These are phyloP conservation scores for Branchinecta sandiegonensis DNA, from an alignment of 2,888 invertebrate species.

Conservation along the genomic window DNA sequence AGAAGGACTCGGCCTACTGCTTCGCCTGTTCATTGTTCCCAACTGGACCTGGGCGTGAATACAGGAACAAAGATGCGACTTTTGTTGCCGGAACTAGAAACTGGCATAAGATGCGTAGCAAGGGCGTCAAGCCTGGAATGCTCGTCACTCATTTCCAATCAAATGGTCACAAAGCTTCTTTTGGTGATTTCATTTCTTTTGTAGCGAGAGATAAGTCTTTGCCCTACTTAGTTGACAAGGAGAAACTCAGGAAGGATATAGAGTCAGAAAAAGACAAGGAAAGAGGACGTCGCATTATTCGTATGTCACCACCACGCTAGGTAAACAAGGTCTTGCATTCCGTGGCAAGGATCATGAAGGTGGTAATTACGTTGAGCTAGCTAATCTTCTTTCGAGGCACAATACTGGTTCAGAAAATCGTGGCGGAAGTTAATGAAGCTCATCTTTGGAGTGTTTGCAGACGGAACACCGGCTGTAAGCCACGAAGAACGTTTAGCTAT, in stretches of 20 bases:
- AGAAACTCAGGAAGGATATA: no score
- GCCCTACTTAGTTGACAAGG: no score
- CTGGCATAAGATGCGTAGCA: constrained; percentile 15
- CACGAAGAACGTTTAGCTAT: no score
- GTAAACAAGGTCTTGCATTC: not conserved
- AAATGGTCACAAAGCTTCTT: not conserved
- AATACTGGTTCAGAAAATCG: not conserved
- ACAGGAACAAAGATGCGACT: not conserved
- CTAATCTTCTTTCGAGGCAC: not conserved
- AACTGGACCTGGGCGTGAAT: not conserved
- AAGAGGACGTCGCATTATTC: not conserved
- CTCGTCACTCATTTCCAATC: not conserved
- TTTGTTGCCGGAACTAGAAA: constrained; percentile 12
- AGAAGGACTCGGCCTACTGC: not conserved
- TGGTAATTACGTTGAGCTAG: not conserved
- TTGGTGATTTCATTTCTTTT: constrained; percentile 9
- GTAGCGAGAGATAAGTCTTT: not conserved
- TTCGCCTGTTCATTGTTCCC: constrained; percentile 15
- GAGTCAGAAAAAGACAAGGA: not conserved
- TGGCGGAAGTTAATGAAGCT: constrained; percentile 13
- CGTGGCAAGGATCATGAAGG: not conserved
- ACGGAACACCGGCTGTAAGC: not conserved
- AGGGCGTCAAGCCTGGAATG: constrained; percentile 15
- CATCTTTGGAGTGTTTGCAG: constrained; percentile 13
- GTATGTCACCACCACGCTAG: constrained; percentile 5